phyloP scores from a whole-genome alignment of 2,888 invertebrate species.

The Agrilus mali region DNA sequence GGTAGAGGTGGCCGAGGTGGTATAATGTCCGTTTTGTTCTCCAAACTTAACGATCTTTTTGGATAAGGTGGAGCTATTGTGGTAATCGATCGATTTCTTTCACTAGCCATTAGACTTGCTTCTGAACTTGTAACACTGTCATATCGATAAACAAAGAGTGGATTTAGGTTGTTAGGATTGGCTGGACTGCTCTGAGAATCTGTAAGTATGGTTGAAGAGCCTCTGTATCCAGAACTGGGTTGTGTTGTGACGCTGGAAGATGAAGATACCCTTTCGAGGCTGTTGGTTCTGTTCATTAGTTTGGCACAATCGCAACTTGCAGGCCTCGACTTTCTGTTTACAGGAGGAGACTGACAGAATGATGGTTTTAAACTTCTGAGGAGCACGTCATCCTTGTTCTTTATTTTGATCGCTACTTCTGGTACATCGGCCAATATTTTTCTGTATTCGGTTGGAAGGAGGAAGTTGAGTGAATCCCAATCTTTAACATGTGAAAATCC shows the following conservation, averaged over 20 bases:
- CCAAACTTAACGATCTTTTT: constrained; percentile 54
- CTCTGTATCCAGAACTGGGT: constrained; percentile 76
- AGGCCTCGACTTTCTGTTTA: constrained; percentile 33
- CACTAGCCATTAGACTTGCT: constrained; percentile 50
- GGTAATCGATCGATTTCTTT: constrained; percentile 35
- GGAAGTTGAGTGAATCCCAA: constrained; percentile 84
- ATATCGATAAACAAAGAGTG: constrained; percentile 70
- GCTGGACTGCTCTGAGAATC: constrained; percentile 60
- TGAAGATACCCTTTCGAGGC: constrained; percentile 38
- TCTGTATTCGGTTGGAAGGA: constrained; percentile 74
- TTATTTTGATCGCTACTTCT: constrained; percentile 55
- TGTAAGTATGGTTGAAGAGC: constrained; percentile 73
- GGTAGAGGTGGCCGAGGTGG: constrained; percentile 63
- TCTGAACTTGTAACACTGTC: constrained; percentile 64
- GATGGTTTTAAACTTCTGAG: constrained; percentile 32
- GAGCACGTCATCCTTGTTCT: constrained; percentile 35
- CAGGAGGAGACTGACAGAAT: constrained; percentile 42
- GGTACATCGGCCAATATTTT: constrained; percentile 69
- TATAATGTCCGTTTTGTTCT: constrained; percentile 39
- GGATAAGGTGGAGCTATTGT: constrained; percentile 43
- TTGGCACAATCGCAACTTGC: constrained; percentile 48
- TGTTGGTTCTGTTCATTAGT: constrained; percentile 37
- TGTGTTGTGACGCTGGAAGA: constrained; percentile 64
- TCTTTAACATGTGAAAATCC: constrained; percentile 79
- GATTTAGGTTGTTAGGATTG: constrained; percentile 48